Base-by-base conservation (phyloP, 1,140 invertebrate species). In the Ostrea edulis region DNA sequence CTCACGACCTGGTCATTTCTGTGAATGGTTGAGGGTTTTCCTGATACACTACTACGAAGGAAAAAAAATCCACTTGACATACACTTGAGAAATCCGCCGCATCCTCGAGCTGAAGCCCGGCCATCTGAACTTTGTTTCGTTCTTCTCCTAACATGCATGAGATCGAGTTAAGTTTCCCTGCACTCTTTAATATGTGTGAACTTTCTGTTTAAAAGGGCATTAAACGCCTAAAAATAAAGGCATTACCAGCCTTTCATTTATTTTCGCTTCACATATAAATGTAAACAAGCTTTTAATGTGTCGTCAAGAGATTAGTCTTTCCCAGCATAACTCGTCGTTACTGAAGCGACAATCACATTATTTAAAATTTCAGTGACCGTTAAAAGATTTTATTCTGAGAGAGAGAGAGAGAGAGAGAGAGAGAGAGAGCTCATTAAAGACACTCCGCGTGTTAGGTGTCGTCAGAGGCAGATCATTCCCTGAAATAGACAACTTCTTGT, bases 211-310 rank as follows among this genome's bases (percentile, higher is more conserved):
- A 62, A 62, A 44, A 44, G n/a, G 55, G 55, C 55, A 62, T 62
- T 62, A 62, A 62, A 62, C 55, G 14, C 17, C 55, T n/a, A 62
- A 20, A 62, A 62, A 62, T 62, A 62, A 62, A 62, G n/a, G 14
- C 20, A 17, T 62, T 62, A 62, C n/a, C 8, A 17, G 7, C 55
- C 55, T 62, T 62, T 62, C 17, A 62, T 62, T 44, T 44, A 44
- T 44, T 44, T 44, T 62, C 55, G 55, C n/a, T 17, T 62, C 17
- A 17, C 17, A 62, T 62, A n/a, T 44, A 44, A 44, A 44, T 62
- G 55, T 62, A 62, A 62, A 62, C 55, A 62, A 62, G 55, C 55
- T 20, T 62, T 62, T 62, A n/a, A 62, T 62, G n/a, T 62, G 55
- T 62, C 7, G 55, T 62, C 20, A 62, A 20, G 7, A 17, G 55